Conservation (phyloP, 2,888 invertebrate species). For the Phymatocera aterrima region DNA sequence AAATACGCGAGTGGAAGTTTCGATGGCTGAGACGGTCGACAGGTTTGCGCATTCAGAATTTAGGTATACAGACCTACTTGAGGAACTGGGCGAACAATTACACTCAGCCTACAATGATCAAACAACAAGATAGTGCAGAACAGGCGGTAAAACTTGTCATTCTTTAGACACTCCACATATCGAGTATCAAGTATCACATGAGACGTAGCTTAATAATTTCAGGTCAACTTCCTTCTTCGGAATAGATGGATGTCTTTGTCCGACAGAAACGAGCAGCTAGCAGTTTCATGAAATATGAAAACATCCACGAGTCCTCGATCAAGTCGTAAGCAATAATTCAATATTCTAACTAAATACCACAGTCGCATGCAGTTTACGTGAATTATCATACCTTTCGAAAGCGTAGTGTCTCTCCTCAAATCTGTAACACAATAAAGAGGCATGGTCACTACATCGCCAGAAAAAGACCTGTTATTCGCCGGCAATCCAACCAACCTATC, state of each 20-base stretch:
- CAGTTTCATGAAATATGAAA: not conserved
- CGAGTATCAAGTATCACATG: not conserved
- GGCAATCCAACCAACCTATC: slow-evolving; percentile 8
- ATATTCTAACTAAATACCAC: not conserved
- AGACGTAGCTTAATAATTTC: not conserved
- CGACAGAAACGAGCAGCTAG: too few relatives aligned
- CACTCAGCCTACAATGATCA: not conserved
- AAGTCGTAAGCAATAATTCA: not conserved
- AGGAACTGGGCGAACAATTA: not conserved
- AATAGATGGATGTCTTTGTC: not conserved
- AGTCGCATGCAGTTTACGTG: slow-evolving; percentile 27
- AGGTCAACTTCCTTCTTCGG: not conserved
- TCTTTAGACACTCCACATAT: not conserved
- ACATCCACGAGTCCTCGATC: not conserved
- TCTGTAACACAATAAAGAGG: slow-evolving; percentile 70
- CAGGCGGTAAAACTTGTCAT: not conserved
- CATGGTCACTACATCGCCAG: slow-evolving; percentile 52
- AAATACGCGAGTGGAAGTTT: slow-evolving; percentile 4
- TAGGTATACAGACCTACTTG: too few relatives aligned
- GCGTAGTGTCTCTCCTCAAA: slow-evolving; percentile 74
- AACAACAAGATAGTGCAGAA: not conserved
- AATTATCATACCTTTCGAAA: slow-evolving; percentile 71
- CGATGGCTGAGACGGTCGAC: not conserved
- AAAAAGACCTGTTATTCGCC: slow-evolving; percentile 19
- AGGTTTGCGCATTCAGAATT: not conserved